A percentile compares a stretch with the other conserved stretches of the same genome.
These are phyloP conservation scores for Merluccius polli DNA, from an alignment of 2,797 vertebrate genomes.

Conservation along the genomic window DNA sequence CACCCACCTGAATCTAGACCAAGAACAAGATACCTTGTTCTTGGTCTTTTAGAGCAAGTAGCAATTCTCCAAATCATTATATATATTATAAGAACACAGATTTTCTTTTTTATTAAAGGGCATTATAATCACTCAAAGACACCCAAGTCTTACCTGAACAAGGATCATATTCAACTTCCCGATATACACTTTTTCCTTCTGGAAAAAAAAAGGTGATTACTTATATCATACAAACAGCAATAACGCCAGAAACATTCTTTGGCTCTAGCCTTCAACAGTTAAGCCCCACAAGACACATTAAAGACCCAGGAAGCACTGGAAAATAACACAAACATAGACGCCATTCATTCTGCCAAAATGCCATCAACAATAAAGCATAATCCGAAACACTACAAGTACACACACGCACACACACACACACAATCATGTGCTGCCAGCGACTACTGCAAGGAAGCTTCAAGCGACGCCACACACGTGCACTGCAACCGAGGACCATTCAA, in stretches of 20 bases:
- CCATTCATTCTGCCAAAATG: not conserved
- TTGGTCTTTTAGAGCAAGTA: not conserved
- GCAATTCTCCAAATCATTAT: not conserved
- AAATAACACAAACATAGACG: not conserved
- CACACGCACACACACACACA: not conserved
- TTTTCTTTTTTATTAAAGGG: not conserved
- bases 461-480: not conserved
- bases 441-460: not conserved
- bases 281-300: not conserved
- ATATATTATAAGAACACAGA: not conserved
- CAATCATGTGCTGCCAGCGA: not conserved
- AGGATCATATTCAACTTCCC: constrained; percentile 99
- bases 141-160: constrained; percentile 84
- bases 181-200: constrained; percentile 99
- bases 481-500: not conserved
- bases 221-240: not conserved
- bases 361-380: not conserved
- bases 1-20: not conserved
- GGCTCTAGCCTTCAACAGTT: not conserved
- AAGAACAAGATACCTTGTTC: not conserved
- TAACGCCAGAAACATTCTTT: not conserved
- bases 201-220: constrained; percentile 29
- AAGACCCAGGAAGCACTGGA: not conserved
- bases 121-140: not conserved
- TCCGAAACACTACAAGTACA: not conserved